Conservation (phyloP, 1,140 invertebrate genomes). For the Pogonognathellus flavescens region DNA sequence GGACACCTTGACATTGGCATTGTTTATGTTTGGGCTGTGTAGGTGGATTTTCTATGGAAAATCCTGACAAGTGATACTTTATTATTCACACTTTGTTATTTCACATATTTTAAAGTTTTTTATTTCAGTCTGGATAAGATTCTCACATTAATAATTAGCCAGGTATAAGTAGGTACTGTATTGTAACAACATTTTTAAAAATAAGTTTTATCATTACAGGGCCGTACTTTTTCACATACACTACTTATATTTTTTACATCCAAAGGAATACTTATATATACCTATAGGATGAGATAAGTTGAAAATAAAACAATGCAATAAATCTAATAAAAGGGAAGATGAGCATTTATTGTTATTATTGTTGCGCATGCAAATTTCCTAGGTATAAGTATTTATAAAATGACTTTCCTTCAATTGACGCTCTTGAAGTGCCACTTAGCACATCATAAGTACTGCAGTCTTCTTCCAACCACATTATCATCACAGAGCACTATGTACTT, state of each 20-base stretch:
- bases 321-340: constrained; percentile 21
- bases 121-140: no score
- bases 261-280: no score
- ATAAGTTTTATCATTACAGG: no score
- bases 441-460: neutral
- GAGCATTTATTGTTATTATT: constrained; percentile 2
- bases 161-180: no score
- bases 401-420: neutral
- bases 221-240: no score
- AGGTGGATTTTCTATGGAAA: no score
- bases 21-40: constrained; percentile 1
- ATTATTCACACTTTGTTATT: neutral
- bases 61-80: neutral
- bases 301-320: neutral
- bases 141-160: neutral
- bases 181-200: no score
- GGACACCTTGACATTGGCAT: neutral
- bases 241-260: no score
- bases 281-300: neutral
- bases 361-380: neutral
- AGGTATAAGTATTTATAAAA: neutral
- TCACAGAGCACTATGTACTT: no score
- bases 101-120: neutral
- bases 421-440: constrained; percentile 17
- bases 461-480: neutral